phyloP scores from a whole-genome alignment of 1,140 invertebrate species.

The Choristoneura fumiferana region DNA sequence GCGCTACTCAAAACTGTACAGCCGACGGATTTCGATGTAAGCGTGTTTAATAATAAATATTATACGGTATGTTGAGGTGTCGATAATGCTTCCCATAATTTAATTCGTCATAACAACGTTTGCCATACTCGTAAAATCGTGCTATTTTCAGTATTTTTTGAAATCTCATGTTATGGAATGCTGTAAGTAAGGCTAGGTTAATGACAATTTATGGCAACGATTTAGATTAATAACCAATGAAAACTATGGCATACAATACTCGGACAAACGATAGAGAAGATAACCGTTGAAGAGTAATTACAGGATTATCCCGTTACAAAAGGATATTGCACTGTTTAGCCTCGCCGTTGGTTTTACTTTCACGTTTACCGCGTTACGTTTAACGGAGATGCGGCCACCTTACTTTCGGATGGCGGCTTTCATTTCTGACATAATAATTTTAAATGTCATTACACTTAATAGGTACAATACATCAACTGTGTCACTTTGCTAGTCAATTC shows the following conservation, averaged over 20 bases:
- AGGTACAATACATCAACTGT: not conserved
- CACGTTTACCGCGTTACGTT: constrained; percentile 1
- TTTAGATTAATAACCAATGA: too few species aligned
- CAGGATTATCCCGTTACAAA: not conserved
- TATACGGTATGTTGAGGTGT: too few species aligned
- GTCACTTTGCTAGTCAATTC: constrained; percentile 11
- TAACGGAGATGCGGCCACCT: constrained; percentile 1
- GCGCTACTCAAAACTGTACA: constrained; percentile 56
- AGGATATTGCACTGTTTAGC: constrained; percentile 1
- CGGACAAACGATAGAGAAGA: too few species aligned
- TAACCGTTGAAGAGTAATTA: too few species aligned
- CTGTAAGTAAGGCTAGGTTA: too few species aligned
- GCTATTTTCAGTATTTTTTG: too few species aligned
- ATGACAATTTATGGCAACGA: too few species aligned
- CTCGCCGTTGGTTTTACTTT: not conserved
- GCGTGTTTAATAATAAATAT: constrained; percentile 15
- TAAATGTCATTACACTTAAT: constrained; percentile 16
- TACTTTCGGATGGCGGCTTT: constrained; percentile 5
- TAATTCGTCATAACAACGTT: too few species aligned
- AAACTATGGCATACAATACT: too few species aligned
- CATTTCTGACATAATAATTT: constrained; percentile 13
- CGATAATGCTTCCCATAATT: too few species aligned
- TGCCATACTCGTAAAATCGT: too few species aligned
- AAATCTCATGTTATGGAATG: too few species aligned
- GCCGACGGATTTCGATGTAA: constrained; percentile 40